Percentiles rank a stretch among this genome's conserved stretches.
Evolutionary conservation across 2,888 invertebrate species (phyloP).

Genomic region (Ametastegia equiseti): DNA sequence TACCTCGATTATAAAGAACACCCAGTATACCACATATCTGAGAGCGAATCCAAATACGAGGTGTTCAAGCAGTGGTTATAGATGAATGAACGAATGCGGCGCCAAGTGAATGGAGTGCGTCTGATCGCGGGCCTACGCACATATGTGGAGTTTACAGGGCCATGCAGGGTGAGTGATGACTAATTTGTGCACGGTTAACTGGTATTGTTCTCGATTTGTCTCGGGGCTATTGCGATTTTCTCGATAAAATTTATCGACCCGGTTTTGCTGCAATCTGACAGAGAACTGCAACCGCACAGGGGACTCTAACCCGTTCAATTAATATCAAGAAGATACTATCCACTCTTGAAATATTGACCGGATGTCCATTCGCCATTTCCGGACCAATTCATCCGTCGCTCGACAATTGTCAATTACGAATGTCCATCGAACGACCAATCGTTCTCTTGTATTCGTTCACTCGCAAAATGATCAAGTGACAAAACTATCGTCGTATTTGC

Average conservation of each 20-base stretch:
- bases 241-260: slow-evolving; percentile 27
- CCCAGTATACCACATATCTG: not conserved
- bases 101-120: slow-evolving; percentile 75
- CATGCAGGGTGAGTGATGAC: slow-evolving; percentile 59
- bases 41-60: slow-evolving; percentile 16
- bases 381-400: not conserved
- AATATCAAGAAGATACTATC: not conserved
- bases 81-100: slow-evolving; percentile 75
- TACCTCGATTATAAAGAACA: not conserved
- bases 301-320: not conserved
- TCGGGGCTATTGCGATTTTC: slow-evolving; percentile 19
- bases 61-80: not conserved
- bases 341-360: not conserved
- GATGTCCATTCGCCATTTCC: slow-evolving; percentile 22
- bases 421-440: not conserved
- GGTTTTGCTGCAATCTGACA: not conserved
- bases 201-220: slow-evolving; percentile 50
- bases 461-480: no score
- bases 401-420: not conserved
- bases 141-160: slow-evolving; percentile 43
- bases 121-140: slow-evolving; percentile 70
- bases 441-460: no score
- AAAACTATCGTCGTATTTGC: no score
- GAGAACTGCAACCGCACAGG: not conserved
- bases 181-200: slow-evolving; percentile 64